Evolutionary conservation across 2,888 invertebrate genomes (phyloP), one percentile per base, ranked within the genome.

Genomic region (Lithosia quadra): DNA sequence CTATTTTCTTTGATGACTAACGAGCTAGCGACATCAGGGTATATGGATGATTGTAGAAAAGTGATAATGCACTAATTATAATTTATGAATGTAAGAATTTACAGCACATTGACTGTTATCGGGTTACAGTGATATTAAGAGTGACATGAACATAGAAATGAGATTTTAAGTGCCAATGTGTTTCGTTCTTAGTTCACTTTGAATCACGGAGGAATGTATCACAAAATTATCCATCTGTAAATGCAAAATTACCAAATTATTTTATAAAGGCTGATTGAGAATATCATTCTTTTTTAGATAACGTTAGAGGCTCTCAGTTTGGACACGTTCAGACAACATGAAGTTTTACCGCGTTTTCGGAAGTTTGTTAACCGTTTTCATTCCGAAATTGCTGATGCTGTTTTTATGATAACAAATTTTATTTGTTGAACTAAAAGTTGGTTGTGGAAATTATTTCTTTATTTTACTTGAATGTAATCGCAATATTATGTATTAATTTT

Each of bases 361-460:
- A 69, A 76, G 71, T 80, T 76, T 74, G 80, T 82, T 82, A 68
- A 68, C 58, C 15, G 78, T 80, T 80, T 76, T 68, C 63, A 80
- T 80, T 76, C 74, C 74, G 68, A 76, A 80, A 80, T 72, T 74
- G 59, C 53, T 53, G 64, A 69, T 74, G 72, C 56, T 76, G 65
- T 55, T 71, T 73, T 69, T 63, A 60, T 65, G 60, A 34, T 8
- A 49, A 22, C 13, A 43, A 55, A 28, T 49, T 36, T 69, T 72
- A 69, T 69, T 72, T 79, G 70, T 81, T 79, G 57, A 70, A 53
- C 8, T 69, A 28, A 64, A 65, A 62, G 63, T 63, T 60, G 66
- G 66, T 67, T 70, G 66, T 63, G 59, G 63, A 56, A 33, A 60
- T 39, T 15, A 43, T 49, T 68, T 53, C 39, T 56, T 39, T 63